A percentile compares a stretch with the other conserved stretches of the same genome.
phyloP scores from a whole-genome alignment of 2,888 invertebrate species.

The Entomobrya proxima region DNA sequence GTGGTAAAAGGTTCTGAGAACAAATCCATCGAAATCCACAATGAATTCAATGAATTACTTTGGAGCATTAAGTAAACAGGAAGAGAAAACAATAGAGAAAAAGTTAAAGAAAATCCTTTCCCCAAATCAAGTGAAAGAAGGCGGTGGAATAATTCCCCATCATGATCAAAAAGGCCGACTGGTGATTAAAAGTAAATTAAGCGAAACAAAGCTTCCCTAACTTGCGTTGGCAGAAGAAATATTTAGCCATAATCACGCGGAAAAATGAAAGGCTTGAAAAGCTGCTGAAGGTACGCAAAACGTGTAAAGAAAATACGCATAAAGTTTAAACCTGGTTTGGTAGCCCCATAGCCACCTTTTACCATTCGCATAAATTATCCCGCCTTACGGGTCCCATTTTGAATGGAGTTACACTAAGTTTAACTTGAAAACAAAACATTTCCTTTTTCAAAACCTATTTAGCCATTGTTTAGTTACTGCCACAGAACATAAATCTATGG shows the following conservation, averaged over 20 bases:
- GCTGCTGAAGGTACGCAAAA: too few species aligned
- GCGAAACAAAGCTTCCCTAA: background rate
- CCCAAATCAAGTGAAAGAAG: background rate
- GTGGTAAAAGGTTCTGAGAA: background rate
- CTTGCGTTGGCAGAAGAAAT: background rate
- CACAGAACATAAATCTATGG: background rate
- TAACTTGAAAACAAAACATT: background rate
- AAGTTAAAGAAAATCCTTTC: background rate
- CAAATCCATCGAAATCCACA: background rate
- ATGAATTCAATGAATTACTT: too few species aligned
- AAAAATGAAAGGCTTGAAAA: too few species aligned
- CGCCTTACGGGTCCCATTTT: too few species aligned
- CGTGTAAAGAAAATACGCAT: too few species aligned
- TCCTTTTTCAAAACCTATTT: background rate
- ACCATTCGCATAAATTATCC: too few species aligned
- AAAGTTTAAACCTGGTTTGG: too few species aligned
- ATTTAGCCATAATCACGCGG: background rate
- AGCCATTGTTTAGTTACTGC: background rate
- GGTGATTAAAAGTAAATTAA: conserved; percentile 10
- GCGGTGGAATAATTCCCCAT: background rate
- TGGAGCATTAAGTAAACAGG: too few species aligned
- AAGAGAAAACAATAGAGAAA: background rate
- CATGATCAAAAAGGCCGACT: background rate
- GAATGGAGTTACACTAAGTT: too few species aligned
- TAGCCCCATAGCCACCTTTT: too few species aligned